A percentile compares a stretch with the other conserved stretches of the same genome.
These are phyloP conservation scores for Corvus moneduloides DNA, from an alignment of 2,113 vertebrate species.

Conservation along the genomic window DNA sequence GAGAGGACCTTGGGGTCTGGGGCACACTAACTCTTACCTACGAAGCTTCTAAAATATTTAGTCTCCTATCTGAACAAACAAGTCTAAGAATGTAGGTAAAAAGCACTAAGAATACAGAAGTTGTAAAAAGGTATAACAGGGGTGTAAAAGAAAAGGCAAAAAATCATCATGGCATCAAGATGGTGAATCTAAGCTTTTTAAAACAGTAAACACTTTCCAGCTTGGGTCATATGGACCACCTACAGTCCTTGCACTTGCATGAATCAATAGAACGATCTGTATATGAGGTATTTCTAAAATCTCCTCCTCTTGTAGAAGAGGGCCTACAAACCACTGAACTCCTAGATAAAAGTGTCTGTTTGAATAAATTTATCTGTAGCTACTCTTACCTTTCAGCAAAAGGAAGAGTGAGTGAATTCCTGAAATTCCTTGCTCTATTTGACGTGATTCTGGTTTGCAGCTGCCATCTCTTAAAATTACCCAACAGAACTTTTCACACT, in stretches of 20 bases:
- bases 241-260: not conserved
- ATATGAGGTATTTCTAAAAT: not conserved
- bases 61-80: no score
- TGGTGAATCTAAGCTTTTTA: not conserved
- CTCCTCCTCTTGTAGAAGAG: not conserved
- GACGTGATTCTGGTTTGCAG: not conserved
- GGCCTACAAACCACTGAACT: not conserved
- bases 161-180: not conserved
- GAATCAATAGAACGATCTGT: not conserved
- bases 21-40: no score
- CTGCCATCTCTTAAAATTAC: not conserved
- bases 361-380: not conserved
- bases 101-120: no score
- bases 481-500: not conserved
- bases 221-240: not conserved
- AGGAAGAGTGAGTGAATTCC: not conserved
- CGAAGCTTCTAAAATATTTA: no score
- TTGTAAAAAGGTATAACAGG: no score
- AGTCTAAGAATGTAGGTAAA: no score
- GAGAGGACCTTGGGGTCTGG: no score
- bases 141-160: no score
- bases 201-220: not conserved
- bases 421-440: not conserved
- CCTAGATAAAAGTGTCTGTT: accelerated
- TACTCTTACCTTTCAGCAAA: not conserved